Evolutionary conservation across 2,888 invertebrate genomes (phyloP), one percentile per base, ranked within the genome.

Genomic region (Cerastis leucographa): DNA sequence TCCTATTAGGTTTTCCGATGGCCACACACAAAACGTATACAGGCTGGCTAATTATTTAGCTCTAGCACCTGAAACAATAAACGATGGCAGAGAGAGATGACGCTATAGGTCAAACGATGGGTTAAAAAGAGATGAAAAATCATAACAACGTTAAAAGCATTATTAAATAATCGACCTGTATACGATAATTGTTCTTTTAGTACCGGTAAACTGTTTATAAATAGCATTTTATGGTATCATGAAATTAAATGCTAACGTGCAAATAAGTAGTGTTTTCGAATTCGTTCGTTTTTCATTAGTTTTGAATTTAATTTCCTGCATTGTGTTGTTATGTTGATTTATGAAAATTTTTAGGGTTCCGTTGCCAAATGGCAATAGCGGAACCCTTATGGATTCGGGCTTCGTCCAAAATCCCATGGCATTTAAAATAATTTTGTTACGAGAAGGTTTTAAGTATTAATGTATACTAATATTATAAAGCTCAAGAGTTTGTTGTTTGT

Each of bases 101-200:
- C n/a, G 4, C 19, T 54, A 73, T 8, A 35, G 3, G 8, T 42
- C 12, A 3, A 19, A 11, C 12, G 17, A 7, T 5, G 22, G 0
- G 51, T n/a, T n/a, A 62, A 29, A 77, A 72, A 46, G 62, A 73
- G 73, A 80, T 12, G 12, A 44, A 80, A 35, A 29, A 14, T 59
- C 12, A 25, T 0, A 73, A 35, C 35, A 19, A 25, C 22, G 7
- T 6, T 61, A 61, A 42, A 42, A 14, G 14, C 6, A 25, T 22
- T 22, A 35, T 22, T 54, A 25, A 78, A 54, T 44, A 66, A 67
- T 61, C 17, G 12, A 42, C 29, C 29, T 64, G 62, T 46, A 42
- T 49, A 46, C 2, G n/a, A 56, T 80, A 54, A 56, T 64, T 64
- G 42, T 64, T 12, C 19, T 49, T 81, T 64, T 25, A 64, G 44